phyloP scores from a whole-genome alignment of 2,888 invertebrate genomes.

The Platerodrilus igneus region DNA sequence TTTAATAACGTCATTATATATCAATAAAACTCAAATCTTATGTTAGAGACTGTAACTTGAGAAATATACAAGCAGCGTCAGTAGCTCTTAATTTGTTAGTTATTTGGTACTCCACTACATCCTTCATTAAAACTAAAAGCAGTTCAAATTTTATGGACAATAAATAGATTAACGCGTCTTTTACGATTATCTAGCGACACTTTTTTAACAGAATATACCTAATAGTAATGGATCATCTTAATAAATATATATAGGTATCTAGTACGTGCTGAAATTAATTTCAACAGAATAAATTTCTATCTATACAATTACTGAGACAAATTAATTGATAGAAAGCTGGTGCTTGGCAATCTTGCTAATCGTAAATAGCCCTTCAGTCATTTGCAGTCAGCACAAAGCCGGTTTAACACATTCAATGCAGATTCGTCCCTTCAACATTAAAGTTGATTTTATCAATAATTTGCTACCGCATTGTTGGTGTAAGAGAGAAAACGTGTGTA shows the following conservation, averaged over 20 bases:
- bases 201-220: no score
- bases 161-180: no score
- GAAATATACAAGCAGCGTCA: constrained; percentile 13
- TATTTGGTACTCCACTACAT: constrained; percentile 10
- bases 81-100: constrained; percentile 19
- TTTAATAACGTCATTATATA: constrained; percentile 18
- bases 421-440: constrained; percentile 34
- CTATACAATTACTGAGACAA: constrained; percentile 19
- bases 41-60: constrained; percentile 14
- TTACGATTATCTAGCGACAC: no score
- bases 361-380: constrained; percentile 16
- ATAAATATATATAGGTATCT: no score
- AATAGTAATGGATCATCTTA: no score
- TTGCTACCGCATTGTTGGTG: constrained; percentile 11
- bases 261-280: no score
- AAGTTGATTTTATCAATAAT: constrained; percentile 2
- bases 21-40: constrained; percentile 18
- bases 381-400: constrained; percentile 14
- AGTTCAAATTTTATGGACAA: constrained; percentile 12
- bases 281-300: no score
- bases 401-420: constrained; percentile 40
- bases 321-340: no score
- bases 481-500: no score
- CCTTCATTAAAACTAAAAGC: no score
- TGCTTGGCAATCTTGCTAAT: constrained; percentile 16